phyloP scores from a whole-genome alignment of 1,140 invertebrate genomes.

The Microplitis demolitor region DNA sequence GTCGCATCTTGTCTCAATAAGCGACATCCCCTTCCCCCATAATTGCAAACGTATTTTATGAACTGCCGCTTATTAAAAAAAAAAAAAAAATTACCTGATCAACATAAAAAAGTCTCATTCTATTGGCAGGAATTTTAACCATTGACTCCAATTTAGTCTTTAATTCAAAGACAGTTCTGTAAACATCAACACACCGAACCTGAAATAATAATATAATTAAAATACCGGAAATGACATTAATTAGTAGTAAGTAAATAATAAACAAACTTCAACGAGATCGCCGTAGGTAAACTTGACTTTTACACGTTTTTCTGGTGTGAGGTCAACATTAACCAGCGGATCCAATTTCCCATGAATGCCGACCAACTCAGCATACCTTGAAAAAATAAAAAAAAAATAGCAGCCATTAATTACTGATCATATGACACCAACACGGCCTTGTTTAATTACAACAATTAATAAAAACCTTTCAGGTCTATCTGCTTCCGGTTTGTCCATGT shows the following conservation, averaged over 20 bases:
- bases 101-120: slow-evolving; percentile 86
- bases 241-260: slow-evolving; percentile 1
- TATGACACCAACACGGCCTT: not conserved
- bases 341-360: slow-evolving; percentile 84
- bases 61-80: not conserved
- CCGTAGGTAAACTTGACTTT: slow-evolving; percentile 83
- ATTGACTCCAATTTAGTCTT: slow-evolving; percentile 80
- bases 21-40: too few species aligned
- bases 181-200: slow-evolving; percentile 75
- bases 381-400: slow-evolving; percentile 2
- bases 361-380: slow-evolving; percentile 80
- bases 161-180: slow-evolving; percentile 77
- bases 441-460: slow-evolving; percentile 5
- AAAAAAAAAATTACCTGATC: slow-evolving; percentile 66
- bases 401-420: too few species aligned
- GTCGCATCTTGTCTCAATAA: too few species aligned
- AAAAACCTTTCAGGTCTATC: slow-evolving; percentile 76
- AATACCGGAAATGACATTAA: not conserved
- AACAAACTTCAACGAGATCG: slow-evolving; percentile 69
- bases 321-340: slow-evolving; percentile 83
- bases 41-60: too few species aligned
- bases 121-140: slow-evolving; percentile 76
- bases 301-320: slow-evolving; percentile 83
- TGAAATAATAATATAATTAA: slow-evolving; percentile 30
- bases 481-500: slow-evolving; percentile 83